A percentile compares a stretch with the other conserved stretches of the same genome.
Conservation (phyloP, 2,888 invertebrate genomes). For the Nephrotoma guestfalica region DNA sequence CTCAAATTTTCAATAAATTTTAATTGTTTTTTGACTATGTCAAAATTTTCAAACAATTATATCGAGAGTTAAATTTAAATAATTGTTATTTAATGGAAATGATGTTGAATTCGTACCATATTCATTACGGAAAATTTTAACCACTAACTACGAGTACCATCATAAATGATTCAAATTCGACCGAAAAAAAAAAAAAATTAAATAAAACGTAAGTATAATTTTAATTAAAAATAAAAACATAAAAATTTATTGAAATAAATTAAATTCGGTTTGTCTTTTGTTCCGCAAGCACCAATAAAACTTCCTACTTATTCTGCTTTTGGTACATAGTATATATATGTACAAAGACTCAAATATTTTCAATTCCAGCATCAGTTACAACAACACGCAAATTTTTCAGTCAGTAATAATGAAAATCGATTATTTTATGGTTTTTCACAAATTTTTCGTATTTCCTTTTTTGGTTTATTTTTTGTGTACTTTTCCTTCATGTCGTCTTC, state of each 20-base stretch:
- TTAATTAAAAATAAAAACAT: neutral
- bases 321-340: neutral
- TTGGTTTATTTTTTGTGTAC: neutral
- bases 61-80: no score
- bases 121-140: neutral
- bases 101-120: neutral
- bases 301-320: neutral
- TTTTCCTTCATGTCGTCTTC: neutral
- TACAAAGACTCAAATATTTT: neutral
- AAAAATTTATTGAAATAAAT: neutral
- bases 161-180: neutral
- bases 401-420: neutral
- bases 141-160: neutral
- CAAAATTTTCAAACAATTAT: no score
- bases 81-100: no score
- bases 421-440: neutral
- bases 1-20: no score
- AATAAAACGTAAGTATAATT: neutral
- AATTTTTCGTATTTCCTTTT: neutral
- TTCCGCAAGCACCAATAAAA: neutral
- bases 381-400: neutral
- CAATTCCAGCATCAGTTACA: neutral
- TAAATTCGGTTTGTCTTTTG: neutral
- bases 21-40: no score
- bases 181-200: neutral